Conservation (phyloP, 2,113 vertebrate genomes). For the Pachycephala philippinensis region DNA sequence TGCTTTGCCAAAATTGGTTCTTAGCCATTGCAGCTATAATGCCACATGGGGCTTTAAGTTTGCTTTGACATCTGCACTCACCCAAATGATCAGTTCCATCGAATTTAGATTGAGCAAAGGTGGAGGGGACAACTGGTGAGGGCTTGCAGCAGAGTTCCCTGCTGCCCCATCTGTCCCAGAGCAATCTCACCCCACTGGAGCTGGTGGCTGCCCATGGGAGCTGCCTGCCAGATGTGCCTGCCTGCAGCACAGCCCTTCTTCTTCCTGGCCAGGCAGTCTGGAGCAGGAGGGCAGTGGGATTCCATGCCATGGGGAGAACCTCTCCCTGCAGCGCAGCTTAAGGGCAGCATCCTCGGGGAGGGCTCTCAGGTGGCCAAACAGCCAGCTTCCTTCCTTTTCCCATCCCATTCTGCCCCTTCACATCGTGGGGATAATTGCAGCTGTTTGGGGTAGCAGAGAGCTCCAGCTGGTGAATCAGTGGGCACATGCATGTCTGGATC, state of each 20-base stretch:
- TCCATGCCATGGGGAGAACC: not conserved
- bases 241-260: not conserved
- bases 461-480: not conserved
- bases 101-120: not conserved
- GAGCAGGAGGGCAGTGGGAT: not conserved
- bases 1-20: not conserved
- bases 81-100: not conserved
- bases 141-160: not conserved
- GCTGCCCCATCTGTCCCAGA: accelerated
- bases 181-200: not conserved
- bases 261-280: not conserved
- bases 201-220: not conserved
- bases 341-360: accelerated
- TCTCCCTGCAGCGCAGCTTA: not conserved
- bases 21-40: not conserved
- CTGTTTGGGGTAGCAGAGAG: not conserved
- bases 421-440: not conserved
- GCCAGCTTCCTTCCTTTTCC: not conserved
- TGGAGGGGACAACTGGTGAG: accelerated
- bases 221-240: not conserved
- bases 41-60: not conserved
- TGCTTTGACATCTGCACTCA: not conserved
- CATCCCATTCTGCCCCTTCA: not conserved
- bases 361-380: accelerated
- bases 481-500: accelerated